phyloP scores from a whole-genome alignment of 35 echinoderm and acorn worm species.

The Amphiura filiformis region DNA sequence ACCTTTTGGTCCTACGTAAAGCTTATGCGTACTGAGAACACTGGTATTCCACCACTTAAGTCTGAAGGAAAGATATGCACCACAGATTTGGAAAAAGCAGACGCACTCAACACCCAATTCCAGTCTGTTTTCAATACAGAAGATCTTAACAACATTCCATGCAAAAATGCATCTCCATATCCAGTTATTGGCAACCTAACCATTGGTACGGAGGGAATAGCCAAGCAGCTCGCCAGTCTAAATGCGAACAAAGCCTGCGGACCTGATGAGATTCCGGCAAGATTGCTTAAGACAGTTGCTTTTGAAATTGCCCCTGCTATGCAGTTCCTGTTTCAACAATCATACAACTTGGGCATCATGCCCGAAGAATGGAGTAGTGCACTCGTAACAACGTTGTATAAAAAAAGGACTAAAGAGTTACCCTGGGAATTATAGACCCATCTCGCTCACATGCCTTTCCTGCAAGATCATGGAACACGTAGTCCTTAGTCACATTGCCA shows the following conservation, averaged over 20 bases:
- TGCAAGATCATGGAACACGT: conserved; percentile 43
- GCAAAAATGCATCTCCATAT: conserved; percentile 22
- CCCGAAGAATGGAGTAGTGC: conserved; percentile 15
- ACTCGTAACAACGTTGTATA: conserved; percentile 11
- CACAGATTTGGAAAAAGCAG: conserved; percentile 14
- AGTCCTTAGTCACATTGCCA: conserved; percentile 18
- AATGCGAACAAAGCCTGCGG: conserved; percentile 43
- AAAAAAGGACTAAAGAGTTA: conserved; percentile 19
- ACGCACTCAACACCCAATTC: conserved; percentile 32
- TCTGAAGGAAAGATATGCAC: too few species aligned
- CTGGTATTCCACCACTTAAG: conserved; percentile 42
- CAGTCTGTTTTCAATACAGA: too few species aligned
- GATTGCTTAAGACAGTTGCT: too few species aligned
- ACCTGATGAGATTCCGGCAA: conserved; percentile 37
- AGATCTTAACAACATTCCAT: too few species aligned
- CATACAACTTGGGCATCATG: conserved; percentile 25
- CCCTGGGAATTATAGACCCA: conserved; percentile 8
- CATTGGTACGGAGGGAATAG: conserved; percentile 25
- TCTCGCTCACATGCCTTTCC: conserved; percentile 34
- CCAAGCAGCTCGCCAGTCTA: conserved; percentile 38
- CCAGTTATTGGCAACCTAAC: conserved; percentile 19
- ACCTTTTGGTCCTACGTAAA: too few species aligned
- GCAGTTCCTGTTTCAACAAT: too few species aligned
- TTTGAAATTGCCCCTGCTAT: too few species aligned
- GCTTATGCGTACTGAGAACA: conserved; percentile 14